Percentiles rank a stretch among this genome's conserved stretches.
These are phyloP conservation scores for Xiphorhynchus erythropygius DNA, from an alignment of 2,797 vertebrate genomes.

Conservation along the genomic window DNA sequence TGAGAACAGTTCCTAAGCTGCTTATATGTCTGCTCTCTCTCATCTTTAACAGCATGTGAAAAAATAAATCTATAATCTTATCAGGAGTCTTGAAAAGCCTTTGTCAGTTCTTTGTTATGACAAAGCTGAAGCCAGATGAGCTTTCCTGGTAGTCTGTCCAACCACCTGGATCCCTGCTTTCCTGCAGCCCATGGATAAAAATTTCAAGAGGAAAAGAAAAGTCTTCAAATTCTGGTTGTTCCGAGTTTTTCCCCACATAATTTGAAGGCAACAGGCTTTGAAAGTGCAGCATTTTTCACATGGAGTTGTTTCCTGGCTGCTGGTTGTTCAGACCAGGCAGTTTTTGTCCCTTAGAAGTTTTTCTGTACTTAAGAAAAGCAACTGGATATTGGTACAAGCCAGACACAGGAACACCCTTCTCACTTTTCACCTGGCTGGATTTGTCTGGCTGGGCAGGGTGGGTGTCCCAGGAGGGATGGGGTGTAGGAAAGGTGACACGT, in stretches of 20 bases:
- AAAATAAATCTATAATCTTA: conserved; percentile 24
- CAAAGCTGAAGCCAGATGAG: conserved; percentile 8
- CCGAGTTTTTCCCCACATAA: rapidly evolving
- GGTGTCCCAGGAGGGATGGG: not conserved
- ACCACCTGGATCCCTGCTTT: not conserved
- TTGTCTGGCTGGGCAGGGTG: not conserved
- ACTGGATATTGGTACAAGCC: not conserved
- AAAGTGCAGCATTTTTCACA: not conserved
- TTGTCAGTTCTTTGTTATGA: conserved; percentile 17
- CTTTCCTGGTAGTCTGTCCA: not conserved
- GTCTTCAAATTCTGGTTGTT: not conserved
- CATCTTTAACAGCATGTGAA: not conserved
- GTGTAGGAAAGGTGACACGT: not conserved
- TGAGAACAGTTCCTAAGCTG: conserved; percentile 9
- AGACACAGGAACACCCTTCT: not conserved
- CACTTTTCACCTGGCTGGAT: not conserved
- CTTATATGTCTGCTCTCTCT: conserved; percentile 17
- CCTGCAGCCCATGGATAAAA: not conserved
- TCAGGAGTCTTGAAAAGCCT: conserved; percentile 25
- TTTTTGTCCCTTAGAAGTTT: not conserved
- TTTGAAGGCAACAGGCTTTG: not conserved
- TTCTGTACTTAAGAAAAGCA: not conserved
- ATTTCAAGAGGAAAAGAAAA: not conserved
- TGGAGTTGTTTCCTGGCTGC: not conserved
- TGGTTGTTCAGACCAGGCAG: not conserved